Evolutionary conservation across 2,888 invertebrate species (phyloP), one percentile per base, ranked within the genome.

Genomic region (Mellilla xanthometata): DNA sequence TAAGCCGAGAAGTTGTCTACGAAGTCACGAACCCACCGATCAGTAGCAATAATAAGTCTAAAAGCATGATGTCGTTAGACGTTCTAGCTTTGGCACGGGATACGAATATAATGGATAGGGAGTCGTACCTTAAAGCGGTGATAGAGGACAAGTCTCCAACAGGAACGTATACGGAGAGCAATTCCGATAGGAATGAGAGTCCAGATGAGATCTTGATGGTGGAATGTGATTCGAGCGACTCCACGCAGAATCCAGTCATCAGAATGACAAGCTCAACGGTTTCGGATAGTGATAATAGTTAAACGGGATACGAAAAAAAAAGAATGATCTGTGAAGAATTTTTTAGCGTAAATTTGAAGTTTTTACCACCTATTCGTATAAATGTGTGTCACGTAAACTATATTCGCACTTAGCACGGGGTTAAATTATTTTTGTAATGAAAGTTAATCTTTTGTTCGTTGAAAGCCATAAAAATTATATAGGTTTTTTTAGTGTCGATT

Each of bases 61-160:
- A 88, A 54, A 85, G 85, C 49, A 89, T 89, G 89, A 88, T 89
- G 89, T 89, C 89, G 0, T 50, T 89, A 23, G 89, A 89, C 26
- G 89, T 89, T 0, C 59, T 89, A 0, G 83, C 89, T 12, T 45
- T 89, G 13, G 88, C 89, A 0, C 66, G 88, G 27, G 89, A 89
- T 26, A 76, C 89, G 0, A 78, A 73, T 3, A 80, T 81, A 2
- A 72, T 81, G 76, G 89, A 89, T 10, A 61, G 88, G 2, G 89
- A 89, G 43, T 87, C 87, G 0, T 90, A 89, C 34, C 55, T 90
- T 0, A 88, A 88, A 54, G 89, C 89, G 1, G 89, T 90, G 1
- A 88, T 90, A 0, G 89, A 90, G 41, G 89, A 90, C 24, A 88
- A 88, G 40, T 88, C 88, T 0, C 89, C 89, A 0, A 81, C 84